A percentile compares a stretch with the other conserved stretches of the same genome.
These are phyloP conservation scores for Emys orbicularis DNA, from an alignment of 2,797 vertebrate species.

Conservation along the genomic window DNA sequence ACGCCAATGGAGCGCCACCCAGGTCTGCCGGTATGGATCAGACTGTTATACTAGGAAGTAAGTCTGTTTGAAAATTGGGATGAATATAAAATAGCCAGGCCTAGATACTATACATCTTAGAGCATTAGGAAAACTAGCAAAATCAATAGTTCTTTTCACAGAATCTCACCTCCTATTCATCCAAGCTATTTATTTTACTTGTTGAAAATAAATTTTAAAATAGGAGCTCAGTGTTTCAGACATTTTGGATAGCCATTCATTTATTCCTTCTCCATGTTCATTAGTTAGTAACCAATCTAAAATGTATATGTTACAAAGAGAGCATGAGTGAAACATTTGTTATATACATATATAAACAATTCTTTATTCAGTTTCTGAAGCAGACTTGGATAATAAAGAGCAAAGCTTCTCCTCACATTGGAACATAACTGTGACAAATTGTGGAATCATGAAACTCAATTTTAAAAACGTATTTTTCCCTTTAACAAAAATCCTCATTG, in stretches of 20 bases:
- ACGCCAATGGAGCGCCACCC: fast-evolving
- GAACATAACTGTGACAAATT: not conserved
- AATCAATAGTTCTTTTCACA: not conserved
- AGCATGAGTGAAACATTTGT: not conserved
- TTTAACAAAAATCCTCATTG: not conserved
- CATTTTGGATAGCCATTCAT: not conserved
- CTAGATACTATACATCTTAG: not conserved
- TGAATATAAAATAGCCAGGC: not conserved
- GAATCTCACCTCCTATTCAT: not conserved
- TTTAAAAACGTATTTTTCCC: slow-evolving; percentile 18
- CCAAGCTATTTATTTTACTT: not conserved
- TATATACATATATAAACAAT: not conserved
- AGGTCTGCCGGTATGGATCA: fast-evolving
- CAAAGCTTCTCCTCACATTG: not conserved
- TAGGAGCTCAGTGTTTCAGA: not conserved
- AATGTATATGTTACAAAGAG: not conserved
- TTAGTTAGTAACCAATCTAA: not conserved
- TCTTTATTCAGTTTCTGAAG: slow-evolving; percentile 41
- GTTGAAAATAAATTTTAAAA: not conserved
- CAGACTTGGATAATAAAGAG: slow-evolving; percentile 35
- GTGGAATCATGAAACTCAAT: not conserved
- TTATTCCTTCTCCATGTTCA: not conserved
- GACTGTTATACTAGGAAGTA: not conserved
- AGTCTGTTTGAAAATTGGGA: not conserved
- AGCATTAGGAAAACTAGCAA: not conserved